phyloP scores from a whole-genome alignment of 2,113 vertebrate species.

The Microtus montanus region DNA sequence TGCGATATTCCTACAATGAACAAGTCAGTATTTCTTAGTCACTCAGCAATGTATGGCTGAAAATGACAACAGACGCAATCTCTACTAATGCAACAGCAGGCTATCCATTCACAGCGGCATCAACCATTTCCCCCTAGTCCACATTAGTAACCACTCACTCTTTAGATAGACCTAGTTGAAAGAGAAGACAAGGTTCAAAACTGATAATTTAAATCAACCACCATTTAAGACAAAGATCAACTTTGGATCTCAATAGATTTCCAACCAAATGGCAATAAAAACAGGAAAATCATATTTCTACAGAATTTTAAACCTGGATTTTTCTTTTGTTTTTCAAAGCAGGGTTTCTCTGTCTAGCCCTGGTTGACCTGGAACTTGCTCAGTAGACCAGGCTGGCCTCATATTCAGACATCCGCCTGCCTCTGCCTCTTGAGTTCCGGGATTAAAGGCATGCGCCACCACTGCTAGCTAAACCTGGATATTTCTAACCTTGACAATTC shows the following conservation, averaged over 20 bases:
- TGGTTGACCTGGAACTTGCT: neutral
- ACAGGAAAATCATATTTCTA: neutral
- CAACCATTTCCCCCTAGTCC: constrained; percentile 20
- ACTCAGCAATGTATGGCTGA: neutral
- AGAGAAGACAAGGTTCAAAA: constrained; percentile 53
- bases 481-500: neutral
- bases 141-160: neutral
- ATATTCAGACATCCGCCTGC: neutral
- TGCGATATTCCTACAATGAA: neutral
- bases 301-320: neutral
- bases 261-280: constrained; percentile 19
- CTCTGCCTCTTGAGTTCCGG: neutral
- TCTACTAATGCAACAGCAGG: neutral
- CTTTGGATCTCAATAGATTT: constrained; percentile 13
- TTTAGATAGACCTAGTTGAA: neutral
- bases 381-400: neutral
- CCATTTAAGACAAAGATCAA: constrained; percentile 37
- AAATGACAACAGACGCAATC: neutral
- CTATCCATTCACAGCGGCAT: neutral
- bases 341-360: neutral
- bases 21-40: neutral
- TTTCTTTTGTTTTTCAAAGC: neutral
- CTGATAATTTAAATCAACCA: constrained; percentile 24
- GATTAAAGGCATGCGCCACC: neutral
- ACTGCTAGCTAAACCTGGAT: neutral